Base-by-base conservation (phyloP, 2,113 vertebrate genomes). In the Oryzias curvinotus region DNA sequence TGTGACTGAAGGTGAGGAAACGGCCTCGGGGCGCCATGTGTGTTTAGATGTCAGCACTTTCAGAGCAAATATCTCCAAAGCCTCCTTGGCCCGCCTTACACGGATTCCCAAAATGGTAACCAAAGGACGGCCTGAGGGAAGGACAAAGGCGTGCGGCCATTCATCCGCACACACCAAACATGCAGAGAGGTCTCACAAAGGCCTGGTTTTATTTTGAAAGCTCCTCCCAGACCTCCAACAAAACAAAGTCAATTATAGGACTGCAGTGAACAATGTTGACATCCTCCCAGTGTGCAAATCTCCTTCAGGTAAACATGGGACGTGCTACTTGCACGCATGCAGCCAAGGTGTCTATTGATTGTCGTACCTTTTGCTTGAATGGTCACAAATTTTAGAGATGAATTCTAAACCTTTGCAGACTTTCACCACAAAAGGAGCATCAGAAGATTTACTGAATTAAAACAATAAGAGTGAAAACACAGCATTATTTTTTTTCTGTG, bases 1-100 rank as follows among this genome's bases (percentile, higher is more conserved):
- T 90, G 81, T 85, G 89, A 90, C 85, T 89, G 78, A 85, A 89
- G 85, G 86, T 90, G 89, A 82, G 73, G 85, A 90, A 86, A 84
- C 21, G 5, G 81, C 87, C 89, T 60, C 26, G 12, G 82, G 87
- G 62, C 77, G 62, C 71, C 69, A 72, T 85, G 71, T 76, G 82
- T 62, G 81, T 81, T 73, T 75, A 71, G 81, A 86, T 87, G 87
- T 85, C 89, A 88, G 64, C 58, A 80, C 76, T 86, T 77, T 71
- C 87, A 70, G 73, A 57, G 60, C 74, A 82, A 74, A 70, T 61
- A 76, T 83, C 83, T 81, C 62, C 51, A 26, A 42, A 71, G 65
- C 69, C 48, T 82, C 48, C 60, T 66, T 68, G 66, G 73, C 64
- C 78, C 77, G 82, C 69, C 78, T 52, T 77, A 77, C 80, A 76